Base-by-base conservation (phyloP, 2,888 invertebrate genomes). In the Machimus atricapillus region DNA sequence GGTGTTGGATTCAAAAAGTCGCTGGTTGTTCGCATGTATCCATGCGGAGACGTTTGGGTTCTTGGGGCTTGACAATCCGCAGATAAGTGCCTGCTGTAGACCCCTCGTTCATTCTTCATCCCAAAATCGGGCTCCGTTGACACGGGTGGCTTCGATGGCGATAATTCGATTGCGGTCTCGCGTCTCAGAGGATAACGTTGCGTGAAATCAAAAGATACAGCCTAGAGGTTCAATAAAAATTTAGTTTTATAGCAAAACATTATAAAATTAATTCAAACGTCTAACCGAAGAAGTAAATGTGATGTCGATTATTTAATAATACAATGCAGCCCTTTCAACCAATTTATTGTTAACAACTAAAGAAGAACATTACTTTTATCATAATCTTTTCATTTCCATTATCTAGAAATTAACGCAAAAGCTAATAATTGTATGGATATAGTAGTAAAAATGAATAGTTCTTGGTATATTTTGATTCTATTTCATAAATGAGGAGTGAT, bases 151-250 rank as follows among this genome's bases (percentile, higher is more conserved):
- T 92, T 93, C 12, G 93, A 92, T 16, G 93, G 93, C 14, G 93
- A 92, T 40, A 93, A 89, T 88, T 93, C 93, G 56, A 93, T 90
- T 46, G 93, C 93, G 2, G 92, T 92, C 87, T 93, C 93, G 3
- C 93, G 90, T 2, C 93, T 90, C 83, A 93, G 88, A 52, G 92
- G 92, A 90, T 92, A 91, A 2, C 92, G 91, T 89, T 92, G 92
- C 78, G 90, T 91, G 76, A 91, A 92, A 89, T 93, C 93, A 76
- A 91, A 89, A 14, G 92, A 91, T 83, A 90, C 90, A 83, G 90
- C 90, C 92, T 92, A 37, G 14, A 37, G 34, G 14, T 40, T 66
- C 23, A 66, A 66, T 4, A 66, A 23, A 66, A 23, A 7, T 7
- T 23, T 9, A 19, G 52, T 52, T 52, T n/a, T 19, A 46, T 46